phyloP scores from a whole-genome alignment of 2,888 invertebrate species.

The Microchrysa polita region DNA sequence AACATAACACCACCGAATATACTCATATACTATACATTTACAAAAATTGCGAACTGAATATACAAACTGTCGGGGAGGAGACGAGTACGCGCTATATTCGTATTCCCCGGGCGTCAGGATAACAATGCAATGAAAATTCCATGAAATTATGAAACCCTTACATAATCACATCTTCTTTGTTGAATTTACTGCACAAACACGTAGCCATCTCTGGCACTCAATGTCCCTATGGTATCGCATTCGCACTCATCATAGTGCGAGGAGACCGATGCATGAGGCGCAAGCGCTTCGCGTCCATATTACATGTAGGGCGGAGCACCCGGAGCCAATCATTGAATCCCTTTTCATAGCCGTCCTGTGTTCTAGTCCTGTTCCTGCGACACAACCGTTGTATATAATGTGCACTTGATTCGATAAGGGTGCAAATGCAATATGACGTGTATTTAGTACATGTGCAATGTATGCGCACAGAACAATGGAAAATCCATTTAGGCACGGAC shows the following conservation, averaged over 20 bases:
- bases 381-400: conserved; percentile 47
- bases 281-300: conserved; percentile 64
- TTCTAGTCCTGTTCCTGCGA: not conserved
- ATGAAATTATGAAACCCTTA: conserved; percentile 49
- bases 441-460: conserved; percentile 45
- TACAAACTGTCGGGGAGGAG: not conserved
- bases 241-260: conserved; percentile 1
- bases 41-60: not conserved
- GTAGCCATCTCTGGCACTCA: conserved; percentile 41
- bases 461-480: conserved; percentile 51
- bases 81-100: not conserved
- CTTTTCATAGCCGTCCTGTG: conserved; percentile 48
- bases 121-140: conserved; percentile 49
- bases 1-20: too few species aligned
- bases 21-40: not conserved
- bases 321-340: conserved; percentile 55
- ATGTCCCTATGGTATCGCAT: not conserved
- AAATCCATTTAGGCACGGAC: conserved; percentile 52
- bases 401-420: conserved; percentile 48
- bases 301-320: conserved; percentile 53
- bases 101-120: conserved; percentile 40
- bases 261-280: conserved; percentile 52
- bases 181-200: conserved; percentile 47
- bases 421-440: conserved; percentile 20
- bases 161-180: conserved; percentile 48